Evolutionary conservation across 2,797 vertebrate species (phyloP), one percentile per base, ranked within the genome.

Genomic region (Jordanella pulchra): DNA sequence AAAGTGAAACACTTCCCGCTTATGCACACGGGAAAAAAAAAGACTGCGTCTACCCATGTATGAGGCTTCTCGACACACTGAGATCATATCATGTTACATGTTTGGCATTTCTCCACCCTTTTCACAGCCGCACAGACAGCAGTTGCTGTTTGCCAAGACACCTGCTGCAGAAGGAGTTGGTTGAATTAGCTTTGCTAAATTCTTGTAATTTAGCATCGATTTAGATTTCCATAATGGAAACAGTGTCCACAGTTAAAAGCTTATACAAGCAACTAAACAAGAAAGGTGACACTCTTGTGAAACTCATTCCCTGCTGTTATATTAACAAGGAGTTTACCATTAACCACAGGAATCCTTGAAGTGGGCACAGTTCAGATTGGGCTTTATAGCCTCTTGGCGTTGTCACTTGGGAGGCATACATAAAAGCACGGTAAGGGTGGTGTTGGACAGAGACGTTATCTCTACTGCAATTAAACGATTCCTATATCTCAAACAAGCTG

Each of bases 311-410:
- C 81, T 69, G 70, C 55, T 82, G 79, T 79, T 88, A 89, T 86
- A 89, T 87, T 89, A 91, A 91, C 83, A 78, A 76, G 78, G 28
- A 80, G 84, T 92, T 90, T 83, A 74, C 84, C 79, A 88, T 91
- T 90, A 91, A 91, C 86, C 64, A 11, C 27, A 67, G 67, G 50
- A 35, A 72, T 7, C 78, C 82, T 90, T 93, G 81, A 89, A 87
- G 89, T 91, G 86, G 83, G 83, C 78, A 78, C 72, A 63, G 79
- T 84, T 88, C 65, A 83, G 85, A 81, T 77, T 83, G 69, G 72
- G 64, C 87, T 91, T 93, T 92, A 92, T 82, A 82, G 82, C 61
- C 76, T 73, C 73, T 91, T 86, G 77, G 73, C 64, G 14, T 71
- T 73, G 58, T 67, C 82, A 70, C 76, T 79, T 68, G 65, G 81